Base-by-base conservation (phyloP, 1,140 invertebrate genomes). In the Aricia agestis region DNA sequence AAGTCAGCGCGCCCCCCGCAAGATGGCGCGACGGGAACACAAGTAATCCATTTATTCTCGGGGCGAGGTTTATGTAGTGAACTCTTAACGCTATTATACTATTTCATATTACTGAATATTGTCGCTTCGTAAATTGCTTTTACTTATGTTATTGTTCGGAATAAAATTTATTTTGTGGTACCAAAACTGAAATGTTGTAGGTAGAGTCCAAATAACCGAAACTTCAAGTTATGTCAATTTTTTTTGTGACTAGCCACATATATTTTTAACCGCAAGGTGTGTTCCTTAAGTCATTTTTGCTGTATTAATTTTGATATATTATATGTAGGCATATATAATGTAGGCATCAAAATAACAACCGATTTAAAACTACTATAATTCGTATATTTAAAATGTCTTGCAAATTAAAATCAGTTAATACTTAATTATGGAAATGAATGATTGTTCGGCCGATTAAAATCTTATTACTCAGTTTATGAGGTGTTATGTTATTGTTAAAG, bases 11-110 rank as follows among this genome's bases (percentile, higher is more conserved):
- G 76, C 88, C 89, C 89, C 87, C 87, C 87, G 82, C 87, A 85
- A 91, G 89, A 91, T 91, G 86, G 83, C 82, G 83, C 74, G 71
- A 79, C 67, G 81, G 80, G 87, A 84, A 91, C 89, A 91, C 83
- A 89, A 91, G 85, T 91, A 89, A 91, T 91, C 89, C 89, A 89
- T 91, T 91, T 91, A 87, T 88, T 88, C 89, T 89, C 83, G 83
- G 84, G 85, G 87, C 78, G 87, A 83, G 76, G 74, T 89, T 91
- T 89, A 91, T 90, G 87, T 89, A 87, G 83, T 82, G 80, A 78
- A 84, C 85, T 89, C 87, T 84, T 90, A 89, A 87, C 83, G 74
- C 76, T 72, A 76, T 76, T 81, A 86, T 88, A 89, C 87, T 89
- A 83, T 89, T 88, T 88, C 83, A 89, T 84, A 87, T 85, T 89